A percentile compares a stretch with the other conserved stretches of the same genome.
phyloP scores from a whole-genome alignment of 2,888 invertebrate genomes.

The Oscheius onirici region DNA sequence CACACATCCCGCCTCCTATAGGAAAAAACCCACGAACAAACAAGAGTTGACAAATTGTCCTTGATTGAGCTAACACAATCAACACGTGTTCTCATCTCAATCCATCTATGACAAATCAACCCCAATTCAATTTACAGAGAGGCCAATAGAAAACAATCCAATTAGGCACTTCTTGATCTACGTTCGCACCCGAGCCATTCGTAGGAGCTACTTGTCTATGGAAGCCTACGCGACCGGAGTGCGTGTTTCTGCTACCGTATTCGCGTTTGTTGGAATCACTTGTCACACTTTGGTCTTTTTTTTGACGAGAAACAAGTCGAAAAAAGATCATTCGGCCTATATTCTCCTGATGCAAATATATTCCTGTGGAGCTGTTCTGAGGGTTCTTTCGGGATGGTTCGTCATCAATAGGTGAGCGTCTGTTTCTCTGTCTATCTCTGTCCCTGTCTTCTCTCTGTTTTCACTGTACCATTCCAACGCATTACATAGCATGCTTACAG shows the following conservation, averaged over 20 bases:
- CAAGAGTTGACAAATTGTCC: too few species aligned
- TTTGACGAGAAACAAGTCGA: background rate
- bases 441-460: background rate
- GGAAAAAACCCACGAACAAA: too few species aligned
- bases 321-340: conserved; percentile 5
- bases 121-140: too few species aligned
- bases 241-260: background rate
- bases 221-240: conserved; percentile 4
- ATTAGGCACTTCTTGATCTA: too few species aligned
- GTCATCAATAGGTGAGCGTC: background rate
- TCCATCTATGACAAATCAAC: too few species aligned
- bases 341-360: conserved; percentile 11
- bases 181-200: too few species aligned
- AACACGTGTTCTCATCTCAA: too few species aligned
- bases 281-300: background rate
- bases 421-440: too few species aligned
- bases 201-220: background rate
- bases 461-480: background rate
- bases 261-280: background rate
- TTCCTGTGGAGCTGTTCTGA: background rate
- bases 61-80: too few species aligned
- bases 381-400: background rate
- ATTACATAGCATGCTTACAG: too few species aligned
- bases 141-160: too few species aligned
- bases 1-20: too few species aligned